These are phyloP conservation scores for Platorchestia sp. DNA, from an alignment of 1,140 invertebrate genomes.

Conservation along the genomic window DNA sequence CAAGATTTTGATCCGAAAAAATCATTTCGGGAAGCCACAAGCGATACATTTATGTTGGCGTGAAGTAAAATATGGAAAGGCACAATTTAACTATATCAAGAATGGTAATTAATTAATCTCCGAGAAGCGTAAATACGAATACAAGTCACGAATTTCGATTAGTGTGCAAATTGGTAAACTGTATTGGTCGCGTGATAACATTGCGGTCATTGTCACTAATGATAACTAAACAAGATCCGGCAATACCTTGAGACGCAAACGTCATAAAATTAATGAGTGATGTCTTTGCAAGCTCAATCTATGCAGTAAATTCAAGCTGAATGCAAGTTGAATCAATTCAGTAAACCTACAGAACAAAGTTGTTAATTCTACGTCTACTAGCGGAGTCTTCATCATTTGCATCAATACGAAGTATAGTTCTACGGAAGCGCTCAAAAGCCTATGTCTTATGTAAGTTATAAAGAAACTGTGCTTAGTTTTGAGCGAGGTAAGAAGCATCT, in stretches of 20 bases:
- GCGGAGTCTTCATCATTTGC: neutral
- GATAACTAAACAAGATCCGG: neutral
- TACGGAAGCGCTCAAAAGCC: neutral
- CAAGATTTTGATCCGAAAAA: too few species aligned
- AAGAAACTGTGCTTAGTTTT: neutral
- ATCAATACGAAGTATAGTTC: neutral
- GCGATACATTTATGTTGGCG: too few species aligned
- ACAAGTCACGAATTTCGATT: too few species aligned
- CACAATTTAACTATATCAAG: too few species aligned
- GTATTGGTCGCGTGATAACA: too few species aligned
- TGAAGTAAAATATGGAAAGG: too few species aligned
- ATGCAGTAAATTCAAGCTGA: neutral
- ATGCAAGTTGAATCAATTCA: neutral
- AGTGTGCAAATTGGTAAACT: too few species aligned
- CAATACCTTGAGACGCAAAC: neutral
- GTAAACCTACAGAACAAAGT: neutral
- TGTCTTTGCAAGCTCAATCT: neutral
- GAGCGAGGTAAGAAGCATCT: too few species aligned
- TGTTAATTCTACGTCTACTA: neutral
- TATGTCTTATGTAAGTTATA: neutral
- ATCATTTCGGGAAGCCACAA: too few species aligned
- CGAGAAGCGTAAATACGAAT: too few species aligned
- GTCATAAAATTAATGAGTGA: neutral
- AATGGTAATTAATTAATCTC: too few species aligned
- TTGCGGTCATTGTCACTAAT: neutral